Conservation (phyloP, 2,113 vertebrate genomes). For the Gobius niger region DNA sequence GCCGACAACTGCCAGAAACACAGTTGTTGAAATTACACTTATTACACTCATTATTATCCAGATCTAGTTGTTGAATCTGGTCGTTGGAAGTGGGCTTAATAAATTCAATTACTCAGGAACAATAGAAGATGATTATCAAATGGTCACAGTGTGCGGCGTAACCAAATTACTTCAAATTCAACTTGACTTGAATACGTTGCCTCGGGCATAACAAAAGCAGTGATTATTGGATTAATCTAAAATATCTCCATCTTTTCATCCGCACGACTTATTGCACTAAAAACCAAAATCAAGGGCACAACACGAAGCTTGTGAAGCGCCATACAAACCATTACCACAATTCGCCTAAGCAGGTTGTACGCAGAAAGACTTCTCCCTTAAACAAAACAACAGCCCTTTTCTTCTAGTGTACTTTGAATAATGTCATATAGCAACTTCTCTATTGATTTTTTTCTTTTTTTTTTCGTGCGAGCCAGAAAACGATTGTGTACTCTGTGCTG, state of each 20-base stretch:
- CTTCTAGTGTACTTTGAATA: background rate
- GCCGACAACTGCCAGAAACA: background rate
- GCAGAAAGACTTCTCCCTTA: too few species aligned
- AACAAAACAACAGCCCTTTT: too few species aligned
- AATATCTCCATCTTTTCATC: background rate
- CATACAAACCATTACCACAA: too few species aligned
- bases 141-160: background rate
- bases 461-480: background rate
- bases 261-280: background rate
- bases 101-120: background rate
- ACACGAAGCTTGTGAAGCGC: too few species aligned
- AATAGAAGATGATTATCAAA: background rate
- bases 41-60: background rate
- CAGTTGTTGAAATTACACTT: background rate
- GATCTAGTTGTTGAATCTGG: background rate
- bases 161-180: slow-evolving; percentile 3
- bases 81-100: background rate
- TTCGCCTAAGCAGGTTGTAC: too few species aligned
- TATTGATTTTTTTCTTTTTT: background rate
- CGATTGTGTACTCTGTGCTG: background rate
- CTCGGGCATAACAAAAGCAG: background rate
- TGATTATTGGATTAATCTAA: background rate
- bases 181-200: background rate
- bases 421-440: background rate
- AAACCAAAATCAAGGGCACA: too few species aligned